These are phyloP conservation scores for Turnix velox DNA, from an alignment of 2,113 vertebrate species.

Conservation along the genomic window DNA sequence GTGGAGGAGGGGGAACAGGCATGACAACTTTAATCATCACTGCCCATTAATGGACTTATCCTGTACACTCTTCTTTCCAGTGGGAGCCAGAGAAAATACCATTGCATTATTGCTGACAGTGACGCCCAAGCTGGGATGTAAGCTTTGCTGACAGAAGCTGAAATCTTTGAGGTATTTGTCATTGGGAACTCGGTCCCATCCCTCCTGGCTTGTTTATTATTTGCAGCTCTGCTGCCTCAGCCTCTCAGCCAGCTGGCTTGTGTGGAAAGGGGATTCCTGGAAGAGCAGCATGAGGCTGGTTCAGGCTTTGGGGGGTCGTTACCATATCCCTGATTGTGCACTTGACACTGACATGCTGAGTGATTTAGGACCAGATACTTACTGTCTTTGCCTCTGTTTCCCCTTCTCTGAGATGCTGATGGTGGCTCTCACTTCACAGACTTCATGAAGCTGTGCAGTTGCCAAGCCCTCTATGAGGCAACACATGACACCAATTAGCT, in stretches of 20 bases:
- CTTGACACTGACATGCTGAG: background rate
- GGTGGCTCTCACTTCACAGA: background rate
- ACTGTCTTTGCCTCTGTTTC: background rate
- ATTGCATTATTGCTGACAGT: background rate
- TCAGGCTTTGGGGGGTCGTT: background rate
- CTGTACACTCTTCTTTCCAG: background rate
- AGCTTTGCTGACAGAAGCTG: background rate
- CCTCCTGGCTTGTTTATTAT: background rate
- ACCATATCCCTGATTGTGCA: background rate
- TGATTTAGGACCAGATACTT: slow-evolving; percentile 33
- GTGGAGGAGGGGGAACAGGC: background rate
- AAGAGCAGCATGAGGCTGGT: background rate
- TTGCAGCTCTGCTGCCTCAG: background rate
- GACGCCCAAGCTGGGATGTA: background rate
- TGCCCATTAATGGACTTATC: background rate
- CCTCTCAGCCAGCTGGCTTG: background rate
- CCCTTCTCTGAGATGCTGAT: background rate
- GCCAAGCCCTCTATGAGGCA: slow-evolving; percentile 8
- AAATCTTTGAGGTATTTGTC: background rate
- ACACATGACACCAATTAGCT: background rate
- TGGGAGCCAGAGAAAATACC: background rate
- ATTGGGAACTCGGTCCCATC: background rate
- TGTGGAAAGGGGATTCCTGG: slow-evolving; percentile 22
- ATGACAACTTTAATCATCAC: background rate
- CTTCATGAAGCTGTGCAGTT: background rate